Percentiles rank a stretch among this genome's conserved stretches.
phyloP scores from a whole-genome alignment of 2,113 vertebrate genomes.

The Brachypodius melanocephalos region DNA sequence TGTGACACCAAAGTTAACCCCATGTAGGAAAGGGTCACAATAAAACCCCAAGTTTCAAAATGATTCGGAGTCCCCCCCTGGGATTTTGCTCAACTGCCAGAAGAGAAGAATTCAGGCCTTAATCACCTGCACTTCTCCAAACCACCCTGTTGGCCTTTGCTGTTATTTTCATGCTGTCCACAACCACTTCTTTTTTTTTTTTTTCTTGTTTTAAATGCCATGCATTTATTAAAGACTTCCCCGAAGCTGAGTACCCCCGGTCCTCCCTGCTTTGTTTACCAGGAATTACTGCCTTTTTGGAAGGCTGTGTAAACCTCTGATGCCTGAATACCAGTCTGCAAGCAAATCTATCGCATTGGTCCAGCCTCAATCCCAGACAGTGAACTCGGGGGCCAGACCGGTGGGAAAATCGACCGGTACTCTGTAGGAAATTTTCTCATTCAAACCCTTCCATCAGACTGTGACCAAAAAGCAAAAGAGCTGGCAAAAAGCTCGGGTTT shows the following conservation, averaged over 20 bases:
- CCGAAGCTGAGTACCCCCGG: not conserved
- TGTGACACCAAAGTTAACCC: not conserved
- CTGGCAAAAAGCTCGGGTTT: slow-evolving; percentile 13
- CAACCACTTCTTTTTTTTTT: not conserved
- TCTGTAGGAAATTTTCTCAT: slow-evolving; percentile 23
- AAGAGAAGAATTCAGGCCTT: not conserved
- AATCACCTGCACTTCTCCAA: not conserved
- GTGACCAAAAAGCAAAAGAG: not conserved
- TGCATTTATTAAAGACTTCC: slow-evolving; percentile 19
- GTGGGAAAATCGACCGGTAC: slow-evolving; percentile 21
- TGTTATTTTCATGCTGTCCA: not conserved
- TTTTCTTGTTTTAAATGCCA: not conserved
- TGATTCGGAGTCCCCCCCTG: not conserved
- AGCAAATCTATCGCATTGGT: not conserved
- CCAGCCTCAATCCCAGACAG: not conserved
- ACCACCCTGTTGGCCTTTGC: not conserved
- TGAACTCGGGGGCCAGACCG: not conserved
- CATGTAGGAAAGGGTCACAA: not conserved
- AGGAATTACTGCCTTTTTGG: slow-evolving; percentile 9
- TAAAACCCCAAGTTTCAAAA: not conserved
- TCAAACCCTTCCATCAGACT: slow-evolving; percentile 6
- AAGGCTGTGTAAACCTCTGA: not conserved
- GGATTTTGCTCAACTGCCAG: not conserved
- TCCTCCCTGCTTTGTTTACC: slow-evolving; percentile 10
- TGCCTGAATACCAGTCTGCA: not conserved